A percentile compares a stretch with the other conserved stretches of the same genome.
Evolutionary conservation across 1,140 invertebrate genomes (phyloP).

Genomic region (Apis dorsata): DNA sequence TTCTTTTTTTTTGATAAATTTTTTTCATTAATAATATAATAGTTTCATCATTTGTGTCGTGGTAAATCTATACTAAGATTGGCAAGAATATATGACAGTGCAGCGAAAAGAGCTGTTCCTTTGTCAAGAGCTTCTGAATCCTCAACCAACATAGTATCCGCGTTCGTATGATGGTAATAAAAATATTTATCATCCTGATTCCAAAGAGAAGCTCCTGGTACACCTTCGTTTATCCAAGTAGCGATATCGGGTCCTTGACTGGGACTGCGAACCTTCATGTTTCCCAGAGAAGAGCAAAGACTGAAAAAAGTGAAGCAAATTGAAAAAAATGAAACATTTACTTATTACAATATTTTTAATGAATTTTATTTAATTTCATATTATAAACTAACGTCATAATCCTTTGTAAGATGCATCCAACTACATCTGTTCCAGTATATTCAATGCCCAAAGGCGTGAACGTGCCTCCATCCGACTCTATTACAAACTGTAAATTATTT

Average conservation of each 20-base stretch:
- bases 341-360: too few species aligned
- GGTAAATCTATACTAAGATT: constrained; percentile 84
- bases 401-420: constrained; percentile 84
- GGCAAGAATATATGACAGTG: constrained; percentile 86
- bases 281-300: constrained; percentile 80
- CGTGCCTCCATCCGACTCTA: constrained; percentile 92
- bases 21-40: neutral
- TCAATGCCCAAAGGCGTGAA: constrained; percentile 86
- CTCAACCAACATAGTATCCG: constrained; percentile 89
- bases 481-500: constrained; percentile 85
- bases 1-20: neutral
- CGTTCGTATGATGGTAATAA: constrained; percentile 90
- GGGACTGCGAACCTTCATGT: constrained; percentile 76
- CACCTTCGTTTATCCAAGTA: constrained; percentile 82
- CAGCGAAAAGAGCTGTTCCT: constrained; percentile 88
- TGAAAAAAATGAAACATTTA: neutral
- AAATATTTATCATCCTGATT: constrained; percentile 89
- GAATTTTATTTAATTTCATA: neutral
- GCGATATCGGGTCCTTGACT: constrained; percentile 85
- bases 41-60: neutral
- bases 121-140: constrained; percentile 84
- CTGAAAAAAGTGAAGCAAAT: constrained; percentile 65
- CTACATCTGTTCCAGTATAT: constrained; percentile 81
- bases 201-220: constrained; percentile 85
- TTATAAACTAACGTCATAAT: constrained; percentile 81